phyloP scores from a whole-genome alignment of 2,888 invertebrate genomes.

The Ochropleura leucogaster region DNA sequence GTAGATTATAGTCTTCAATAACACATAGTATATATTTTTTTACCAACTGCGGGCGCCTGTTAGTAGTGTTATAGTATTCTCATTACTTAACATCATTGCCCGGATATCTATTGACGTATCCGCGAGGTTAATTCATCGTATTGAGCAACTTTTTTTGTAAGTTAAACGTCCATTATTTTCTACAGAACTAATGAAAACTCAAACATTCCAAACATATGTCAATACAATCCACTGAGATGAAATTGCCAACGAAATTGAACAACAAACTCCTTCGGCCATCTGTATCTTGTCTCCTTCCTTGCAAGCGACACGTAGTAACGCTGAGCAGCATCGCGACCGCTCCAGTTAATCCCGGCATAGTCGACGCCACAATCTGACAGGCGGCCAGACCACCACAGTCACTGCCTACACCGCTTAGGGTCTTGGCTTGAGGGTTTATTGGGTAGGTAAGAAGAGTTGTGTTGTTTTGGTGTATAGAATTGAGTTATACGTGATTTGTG shows the following conservation, averaged over 20 bases:
- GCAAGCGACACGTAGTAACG: conserved; percentile 68
- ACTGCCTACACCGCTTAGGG: conserved; percentile 63
- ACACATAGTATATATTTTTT: too few species aligned
- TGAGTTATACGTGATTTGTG: neutral
- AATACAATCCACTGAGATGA: neutral
- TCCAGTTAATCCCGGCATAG: conserved; percentile 80
- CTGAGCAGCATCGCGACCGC: conserved; percentile 67
- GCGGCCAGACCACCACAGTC: conserved; percentile 68
- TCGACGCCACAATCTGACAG: conserved; percentile 82
- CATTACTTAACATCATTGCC: neutral
- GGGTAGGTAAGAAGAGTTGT: conserved; percentile 7
- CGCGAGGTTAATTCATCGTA: neutral
- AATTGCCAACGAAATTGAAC: neutral
- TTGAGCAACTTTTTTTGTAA: too few species aligned
- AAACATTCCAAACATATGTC: neutral
- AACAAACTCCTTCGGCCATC: conserved; percentile 28
- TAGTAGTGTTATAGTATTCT: neutral
- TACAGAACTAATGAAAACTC: neutral
- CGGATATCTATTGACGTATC: neutral
- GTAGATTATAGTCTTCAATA: too few species aligned
- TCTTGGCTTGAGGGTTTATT: conserved; percentile 30
- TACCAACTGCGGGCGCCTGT: too few species aligned
- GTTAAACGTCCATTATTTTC: too few species aligned
- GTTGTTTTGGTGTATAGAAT: conserved; percentile 9
- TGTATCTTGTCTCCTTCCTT: conserved; percentile 27